Percentiles rank a stretch among this genome's conserved stretches.
Conservation (phyloP, 1,140 invertebrate species). For the Dendrolimus kikuchii region DNA sequence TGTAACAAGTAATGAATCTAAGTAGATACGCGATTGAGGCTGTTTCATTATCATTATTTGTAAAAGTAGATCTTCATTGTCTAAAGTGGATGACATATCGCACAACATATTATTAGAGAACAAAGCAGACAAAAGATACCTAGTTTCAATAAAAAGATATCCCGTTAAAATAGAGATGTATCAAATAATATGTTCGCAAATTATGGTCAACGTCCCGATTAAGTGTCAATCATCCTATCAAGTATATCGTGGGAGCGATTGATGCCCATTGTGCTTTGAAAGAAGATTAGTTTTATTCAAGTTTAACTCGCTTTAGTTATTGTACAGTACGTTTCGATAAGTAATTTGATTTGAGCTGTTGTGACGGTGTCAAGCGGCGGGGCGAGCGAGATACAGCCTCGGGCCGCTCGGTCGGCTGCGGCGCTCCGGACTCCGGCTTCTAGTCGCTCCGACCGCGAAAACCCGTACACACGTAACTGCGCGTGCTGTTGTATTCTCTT, state of each 20-base stretch:
- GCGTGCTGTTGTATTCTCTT: conserved; percentile 9
- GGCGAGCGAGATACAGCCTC: conserved; percentile 14
- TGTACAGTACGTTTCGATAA: conserved; percentile 46
- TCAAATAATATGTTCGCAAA: not conserved
- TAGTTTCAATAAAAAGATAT: conserved; percentile 8
- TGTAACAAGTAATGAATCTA: conserved; percentile 16
- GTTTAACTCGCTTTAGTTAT: conserved; percentile 11
- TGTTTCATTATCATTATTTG: too few relatives aligned
- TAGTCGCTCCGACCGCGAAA: conserved; percentile 49
- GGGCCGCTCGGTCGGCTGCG: conserved; percentile 10
- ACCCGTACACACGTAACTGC: conserved; percentile 36
- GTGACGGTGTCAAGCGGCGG: conserved; percentile 29
- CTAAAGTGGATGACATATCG: too few relatives aligned
- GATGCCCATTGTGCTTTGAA: conserved; percentile 27
- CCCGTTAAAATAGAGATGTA: conserved; percentile 7
- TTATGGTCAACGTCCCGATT: conserved; percentile 26
- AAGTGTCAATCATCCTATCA: conserved; percentile 28
- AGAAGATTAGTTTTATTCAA: conserved; percentile 40
- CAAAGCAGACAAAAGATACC: conserved; percentile 6
- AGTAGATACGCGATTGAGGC: too few relatives aligned
- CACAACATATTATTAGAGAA: not conserved
- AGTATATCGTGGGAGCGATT: conserved; percentile 40
- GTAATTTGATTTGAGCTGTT: conserved; percentile 54
- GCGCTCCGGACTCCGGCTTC: conserved; percentile 11
- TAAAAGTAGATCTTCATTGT: too few relatives aligned